A percentile compares a stretch with the other conserved stretches of the same genome.
Evolutionary conservation across 2,888 invertebrate species (phyloP).

Genomic region (Napeogenes inachia): DNA sequence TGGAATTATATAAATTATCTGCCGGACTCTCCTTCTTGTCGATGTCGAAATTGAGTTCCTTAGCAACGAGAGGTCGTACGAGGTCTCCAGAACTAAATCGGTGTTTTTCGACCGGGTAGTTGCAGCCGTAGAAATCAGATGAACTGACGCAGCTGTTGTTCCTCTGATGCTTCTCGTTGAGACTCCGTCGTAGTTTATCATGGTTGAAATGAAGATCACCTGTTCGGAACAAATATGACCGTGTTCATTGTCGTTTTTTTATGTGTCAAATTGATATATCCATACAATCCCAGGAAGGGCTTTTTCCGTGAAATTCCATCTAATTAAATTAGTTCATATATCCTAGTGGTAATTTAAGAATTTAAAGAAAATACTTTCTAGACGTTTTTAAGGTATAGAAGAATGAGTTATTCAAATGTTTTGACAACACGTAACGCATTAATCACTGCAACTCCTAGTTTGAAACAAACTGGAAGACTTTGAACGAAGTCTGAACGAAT

Average conservation of each 20-base stretch:
- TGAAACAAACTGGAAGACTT: neutral
- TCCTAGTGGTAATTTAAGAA: too few relatives aligned
- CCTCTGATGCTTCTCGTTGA: constrained; percentile 73
- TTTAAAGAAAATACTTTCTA: too few relatives aligned
- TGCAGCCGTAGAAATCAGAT: constrained; percentile 74
- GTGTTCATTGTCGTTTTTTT: too few relatives aligned
- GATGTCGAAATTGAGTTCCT: constrained; percentile 65
- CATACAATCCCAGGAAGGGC: too few relatives aligned
- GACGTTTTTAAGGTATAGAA: too few relatives aligned
- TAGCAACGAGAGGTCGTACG: constrained; percentile 67
- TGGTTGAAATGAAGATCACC: constrained; percentile 69
- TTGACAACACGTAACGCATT: neutral
- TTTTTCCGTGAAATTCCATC: too few relatives aligned
- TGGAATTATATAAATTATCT: constrained; percentile 66
- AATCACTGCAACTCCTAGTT: too few relatives aligned
- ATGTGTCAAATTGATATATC: too few relatives aligned
- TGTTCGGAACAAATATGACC: constrained; percentile 32
- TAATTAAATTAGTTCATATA: too few relatives aligned
- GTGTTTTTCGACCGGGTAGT: constrained; percentile 73
- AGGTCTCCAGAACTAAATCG: constrained; percentile 72
- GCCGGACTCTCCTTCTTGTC: constrained; percentile 50
- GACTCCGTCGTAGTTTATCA: constrained; percentile 68
- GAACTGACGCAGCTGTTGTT: constrained; percentile 75
- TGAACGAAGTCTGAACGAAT: neutral
- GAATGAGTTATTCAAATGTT: too few relatives aligned